Base-by-base conservation (phyloP, 1,140 invertebrate species). In the Propsilocerus akamusi region DNA sequence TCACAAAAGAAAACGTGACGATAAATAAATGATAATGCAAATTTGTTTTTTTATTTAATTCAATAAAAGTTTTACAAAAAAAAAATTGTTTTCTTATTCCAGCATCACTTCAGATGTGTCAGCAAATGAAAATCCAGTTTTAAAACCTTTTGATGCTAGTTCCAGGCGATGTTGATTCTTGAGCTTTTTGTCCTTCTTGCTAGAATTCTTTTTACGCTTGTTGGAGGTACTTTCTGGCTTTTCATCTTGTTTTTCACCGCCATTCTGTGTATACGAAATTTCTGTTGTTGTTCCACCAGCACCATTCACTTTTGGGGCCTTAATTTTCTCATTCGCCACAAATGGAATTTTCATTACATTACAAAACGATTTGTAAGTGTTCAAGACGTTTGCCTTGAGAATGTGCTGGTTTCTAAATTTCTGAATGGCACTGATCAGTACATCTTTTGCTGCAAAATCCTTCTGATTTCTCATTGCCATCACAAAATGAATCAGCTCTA, bases 361-460 rank as follows among this genome's bases (percentile, higher is more conserved):
- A 20, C 34, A 41, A 2, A 41, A 20, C 12, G 17, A 14, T 17
- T 20, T 14, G 11, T 41, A 41, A 7, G 34, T 8, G 22, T 41
- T 41, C 22, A 41, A 20, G 8, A 41, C 22, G 22, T 41, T 41
- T 41, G 17, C 14, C 22, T 41, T 41, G 0, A 41, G 14, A 20
- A 41, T 41, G 12, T 20, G 14, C 5, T 41, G 14, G 4, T 17
- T 41, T 20, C 34, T n/a, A 10, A 41, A 41, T 17, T 41, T 41
- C 14, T 63, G 58, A 3, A 62, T 54, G 6, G 59, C 57, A 26
- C 58, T 58, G 0, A 53, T 47, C 41, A 59, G 58, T 22, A 60
- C 59, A 26, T 61, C 55, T 20, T 60, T 47, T 7, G 57, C 55
- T 48, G 60, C 57, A 3, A 57, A 30, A 47, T 57, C 55, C 4